phyloP scores from a whole-genome alignment of 2,113 vertebrate genomes.

The Pimephales promelas region DNA sequence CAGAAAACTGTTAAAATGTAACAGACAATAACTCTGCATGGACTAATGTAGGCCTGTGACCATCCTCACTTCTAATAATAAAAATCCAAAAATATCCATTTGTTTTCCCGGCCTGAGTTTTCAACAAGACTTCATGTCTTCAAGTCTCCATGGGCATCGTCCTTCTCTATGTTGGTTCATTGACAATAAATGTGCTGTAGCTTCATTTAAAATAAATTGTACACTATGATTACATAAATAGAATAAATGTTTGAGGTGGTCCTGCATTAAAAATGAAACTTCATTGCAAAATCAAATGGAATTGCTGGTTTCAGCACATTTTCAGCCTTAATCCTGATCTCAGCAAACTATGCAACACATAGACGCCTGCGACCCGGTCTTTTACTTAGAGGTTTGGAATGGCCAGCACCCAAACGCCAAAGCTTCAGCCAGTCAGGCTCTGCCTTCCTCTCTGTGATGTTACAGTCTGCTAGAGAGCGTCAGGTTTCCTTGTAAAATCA shows the following conservation, averaged over 20 bases:
- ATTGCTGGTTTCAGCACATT: neutral
- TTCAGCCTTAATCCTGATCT: neutral
- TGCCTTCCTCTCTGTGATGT: slow-evolving; percentile 65
- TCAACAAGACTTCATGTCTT: neutral
- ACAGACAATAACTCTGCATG: neutral
- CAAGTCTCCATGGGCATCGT: neutral
- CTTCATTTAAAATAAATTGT: slow-evolving; percentile 22
- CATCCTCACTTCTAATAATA: slow-evolving; percentile 8
- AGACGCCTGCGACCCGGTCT: slow-evolving; percentile 23
- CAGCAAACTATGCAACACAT: neutral
- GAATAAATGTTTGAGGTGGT: slow-evolving; percentile 16
- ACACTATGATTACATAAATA: neutral
- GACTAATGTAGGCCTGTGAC: neutral
- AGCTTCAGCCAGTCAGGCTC: slow-evolving; percentile 60
- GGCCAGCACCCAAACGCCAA: slow-evolving; percentile 58
- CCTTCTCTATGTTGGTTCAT: slow-evolving; percentile 14
- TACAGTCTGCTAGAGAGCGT: slow-evolving; percentile 67
- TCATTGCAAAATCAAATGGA: slow-evolving; percentile 1
- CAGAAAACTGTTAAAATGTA: neutral
- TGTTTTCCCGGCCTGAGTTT: slow-evolving; percentile 13
- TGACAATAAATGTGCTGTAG: slow-evolving; percentile 26
- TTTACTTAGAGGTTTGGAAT: slow-evolving; percentile 40
- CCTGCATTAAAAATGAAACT: neutral
- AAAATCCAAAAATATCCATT: neutral
- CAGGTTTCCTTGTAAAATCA: slow-evolving; percentile 80